phyloP scores from a whole-genome alignment of 2,888 invertebrate genomes.

The Pocota personata region DNA sequence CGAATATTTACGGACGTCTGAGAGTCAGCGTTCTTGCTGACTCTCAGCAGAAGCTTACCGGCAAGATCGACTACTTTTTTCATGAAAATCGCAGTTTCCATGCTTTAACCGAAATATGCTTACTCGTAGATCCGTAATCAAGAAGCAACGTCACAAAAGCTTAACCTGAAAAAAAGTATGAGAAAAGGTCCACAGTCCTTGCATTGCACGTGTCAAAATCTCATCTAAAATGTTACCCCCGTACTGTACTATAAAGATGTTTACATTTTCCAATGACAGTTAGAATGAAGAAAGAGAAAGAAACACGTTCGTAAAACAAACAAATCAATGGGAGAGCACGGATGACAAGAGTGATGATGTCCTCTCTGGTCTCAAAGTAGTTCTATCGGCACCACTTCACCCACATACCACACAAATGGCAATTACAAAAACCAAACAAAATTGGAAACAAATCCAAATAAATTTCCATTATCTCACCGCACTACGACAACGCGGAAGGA shows the following conservation, averaged over 20 bases:
- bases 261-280: not conserved
- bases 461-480: constrained; percentile 32
- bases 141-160: no score
- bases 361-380: not conserved
- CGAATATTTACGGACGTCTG: no score
- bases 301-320: constrained; percentile 9
- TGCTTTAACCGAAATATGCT: no score
- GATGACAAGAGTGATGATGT: not conserved
- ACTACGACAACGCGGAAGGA: not conserved
- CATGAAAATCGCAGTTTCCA: no score
- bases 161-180: no score
- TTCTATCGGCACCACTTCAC: constrained; percentile 6
- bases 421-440: constrained; percentile 40
- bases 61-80: no score
- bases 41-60: no score
- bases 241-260: not conserved
- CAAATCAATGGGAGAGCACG: not conserved
- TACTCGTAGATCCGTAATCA: no score
- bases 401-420: constrained; percentile 6
- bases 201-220: not conserved
- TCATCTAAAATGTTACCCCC: not conserved
- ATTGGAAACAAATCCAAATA: constrained; percentile 26
- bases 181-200: not conserved
- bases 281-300: not conserved
- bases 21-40: no score